These are phyloP conservation scores for Petrolisthes cinctipes DNA, from an alignment of 2,888 invertebrate genomes.

Conservation along the genomic window DNA sequence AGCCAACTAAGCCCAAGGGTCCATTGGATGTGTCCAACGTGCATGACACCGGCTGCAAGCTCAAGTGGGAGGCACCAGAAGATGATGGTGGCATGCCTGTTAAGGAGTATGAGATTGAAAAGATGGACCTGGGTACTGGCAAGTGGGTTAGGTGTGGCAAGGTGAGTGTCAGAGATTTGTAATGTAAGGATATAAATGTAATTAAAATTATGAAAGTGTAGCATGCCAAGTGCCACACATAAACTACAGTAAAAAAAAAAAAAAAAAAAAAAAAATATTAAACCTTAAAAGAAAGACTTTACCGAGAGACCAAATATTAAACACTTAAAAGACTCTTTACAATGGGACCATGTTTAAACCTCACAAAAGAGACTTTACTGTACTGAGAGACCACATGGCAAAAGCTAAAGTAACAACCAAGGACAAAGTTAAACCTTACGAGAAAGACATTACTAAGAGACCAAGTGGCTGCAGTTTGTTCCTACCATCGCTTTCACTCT, in stretches of 20 bases:
- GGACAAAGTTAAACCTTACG: too few relatives aligned
- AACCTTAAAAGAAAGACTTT: too few relatives aligned
- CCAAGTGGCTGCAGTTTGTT: too few relatives aligned
- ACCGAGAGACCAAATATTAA: too few relatives aligned
- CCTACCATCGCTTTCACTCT: too few relatives aligned
- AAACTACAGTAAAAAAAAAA: slow-evolving; percentile 21
- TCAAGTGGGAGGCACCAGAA: slow-evolving; percentile 93
- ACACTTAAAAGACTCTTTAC: too few relatives aligned
- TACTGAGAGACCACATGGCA: too few relatives aligned
- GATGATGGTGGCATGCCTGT: slow-evolving; percentile 95
- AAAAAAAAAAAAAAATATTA: too few relatives aligned
- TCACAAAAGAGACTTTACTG: too few relatives aligned
- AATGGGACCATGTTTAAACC: too few relatives aligned
- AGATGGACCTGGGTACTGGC: slow-evolving; percentile 90
- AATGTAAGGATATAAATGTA: not conserved
- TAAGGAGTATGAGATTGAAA: slow-evolving; percentile 93
- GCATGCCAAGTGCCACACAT: slow-evolving; percentile 17
- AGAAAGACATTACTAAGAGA: too few relatives aligned
- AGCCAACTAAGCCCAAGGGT: slow-evolving; percentile 64
- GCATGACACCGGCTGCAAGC: slow-evolving; percentile 88
- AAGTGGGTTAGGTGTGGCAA: slow-evolving; percentile 91
- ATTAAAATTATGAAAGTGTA: not conserved
- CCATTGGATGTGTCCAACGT: slow-evolving; percentile 79
- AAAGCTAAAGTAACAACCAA: too few relatives aligned
- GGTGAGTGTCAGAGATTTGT: slow-evolving; percentile 69